phyloP scores from a whole-genome alignment of 2,797 vertebrate species.

The Takifugu rubripes region DNA sequence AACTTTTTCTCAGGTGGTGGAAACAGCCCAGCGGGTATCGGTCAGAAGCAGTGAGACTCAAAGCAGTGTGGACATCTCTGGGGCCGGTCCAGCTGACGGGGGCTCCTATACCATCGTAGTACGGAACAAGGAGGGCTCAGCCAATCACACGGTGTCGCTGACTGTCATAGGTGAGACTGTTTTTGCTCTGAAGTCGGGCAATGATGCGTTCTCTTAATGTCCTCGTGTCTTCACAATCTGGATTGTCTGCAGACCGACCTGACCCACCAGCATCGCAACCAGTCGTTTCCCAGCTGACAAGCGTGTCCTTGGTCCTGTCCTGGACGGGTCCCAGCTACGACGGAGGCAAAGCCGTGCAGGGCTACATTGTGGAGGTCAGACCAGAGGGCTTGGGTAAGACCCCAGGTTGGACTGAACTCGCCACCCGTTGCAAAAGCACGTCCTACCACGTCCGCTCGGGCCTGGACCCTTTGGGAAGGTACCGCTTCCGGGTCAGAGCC shows the following conservation, averaged over 20 bases:
- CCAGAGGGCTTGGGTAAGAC: constrained; percentile 26
- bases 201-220: not conserved
- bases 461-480: constrained; percentile 64
- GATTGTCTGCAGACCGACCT: constrained; percentile 26
- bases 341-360: constrained; percentile 74
- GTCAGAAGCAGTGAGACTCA: constrained; percentile 42
- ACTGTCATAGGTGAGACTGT: constrained; percentile 61
- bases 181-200: not conserved
- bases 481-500: constrained; percentile 76
- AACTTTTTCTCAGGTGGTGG: constrained; percentile 52
- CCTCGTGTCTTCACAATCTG: not conserved
- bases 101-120: constrained; percentile 72
- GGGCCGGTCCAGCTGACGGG: constrained; percentile 50
- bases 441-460: constrained; percentile 65
- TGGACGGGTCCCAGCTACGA: constrained; percentile 80
- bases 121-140: constrained; percentile 54
- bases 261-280: constrained; percentile 75
- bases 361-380: constrained; percentile 73
- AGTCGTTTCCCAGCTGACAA: constrained; percentile 66
- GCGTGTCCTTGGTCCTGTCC: constrained; percentile 74
- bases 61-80: constrained; percentile 58
- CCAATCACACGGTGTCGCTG: constrained; percentile 62
- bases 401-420: constrained; percentile 64
- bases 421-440: constrained; percentile 69
- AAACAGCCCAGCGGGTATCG: constrained; percentile 28